Conservation (phyloP, 2,113 vertebrate species). For the Notechis scutatus region DNA sequence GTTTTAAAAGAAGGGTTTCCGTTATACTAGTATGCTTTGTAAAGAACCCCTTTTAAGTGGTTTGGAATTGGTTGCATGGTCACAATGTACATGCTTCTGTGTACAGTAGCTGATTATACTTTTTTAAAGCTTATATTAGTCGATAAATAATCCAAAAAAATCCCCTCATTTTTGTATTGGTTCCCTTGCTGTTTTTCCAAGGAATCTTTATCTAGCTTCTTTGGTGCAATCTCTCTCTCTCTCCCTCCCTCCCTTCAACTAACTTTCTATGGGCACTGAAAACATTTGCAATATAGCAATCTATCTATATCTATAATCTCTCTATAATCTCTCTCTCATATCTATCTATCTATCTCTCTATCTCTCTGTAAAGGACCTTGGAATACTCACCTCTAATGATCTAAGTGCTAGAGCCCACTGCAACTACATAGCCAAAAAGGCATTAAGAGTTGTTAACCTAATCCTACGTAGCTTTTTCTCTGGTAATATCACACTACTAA, state of each 20-base stretch:
- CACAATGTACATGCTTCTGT: neutral
- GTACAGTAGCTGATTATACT: neutral
- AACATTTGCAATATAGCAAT: neutral
- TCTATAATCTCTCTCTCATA: neutral
- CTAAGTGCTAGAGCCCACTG: no score
- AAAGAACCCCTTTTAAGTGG: neutral
- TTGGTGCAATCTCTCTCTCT: neutral
- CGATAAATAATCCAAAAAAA: neutral
- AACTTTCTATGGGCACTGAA: no score
- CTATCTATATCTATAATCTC: neutral
- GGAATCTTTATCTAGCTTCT: neutral
- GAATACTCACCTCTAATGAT: no score
- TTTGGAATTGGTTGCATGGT: neutral
- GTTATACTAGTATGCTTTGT: neutral
- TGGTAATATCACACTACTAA: no score
- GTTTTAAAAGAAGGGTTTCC: neutral
- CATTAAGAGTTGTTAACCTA: no score
- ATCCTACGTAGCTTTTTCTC: no score
- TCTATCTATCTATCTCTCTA: neutral
- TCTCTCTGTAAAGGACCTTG: no score
- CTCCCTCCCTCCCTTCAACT: no score
- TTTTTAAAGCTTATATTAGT: neutral
- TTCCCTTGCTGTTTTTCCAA: neutral
- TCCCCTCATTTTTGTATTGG: neutral
- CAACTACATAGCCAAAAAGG: no score